These are phyloP conservation scores for Platanista minor DNA, from an alignment of 2,113 vertebrate species.

Conservation along the genomic window DNA sequence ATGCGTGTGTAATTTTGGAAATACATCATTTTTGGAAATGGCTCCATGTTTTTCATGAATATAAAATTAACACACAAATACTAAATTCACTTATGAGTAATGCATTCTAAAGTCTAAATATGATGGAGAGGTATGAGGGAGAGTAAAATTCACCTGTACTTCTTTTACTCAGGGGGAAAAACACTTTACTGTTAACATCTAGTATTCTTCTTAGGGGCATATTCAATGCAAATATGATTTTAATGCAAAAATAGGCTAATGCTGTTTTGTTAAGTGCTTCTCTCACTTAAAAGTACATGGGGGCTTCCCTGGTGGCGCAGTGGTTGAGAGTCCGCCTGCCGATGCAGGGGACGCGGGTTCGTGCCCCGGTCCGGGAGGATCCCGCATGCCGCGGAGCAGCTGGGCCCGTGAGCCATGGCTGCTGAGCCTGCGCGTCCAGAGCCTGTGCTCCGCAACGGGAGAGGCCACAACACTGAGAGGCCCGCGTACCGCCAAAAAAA, in stretches of 20 bases:
- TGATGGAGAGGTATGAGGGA: background rate
- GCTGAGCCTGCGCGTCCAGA: too few relatives aligned
- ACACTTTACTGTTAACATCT: background rate
- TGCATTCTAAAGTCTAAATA: background rate
- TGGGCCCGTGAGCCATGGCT: too few relatives aligned
- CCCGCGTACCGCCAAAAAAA: too few relatives aligned
- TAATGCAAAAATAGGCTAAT: background rate
- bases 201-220: background rate
- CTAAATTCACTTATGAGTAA: background rate
- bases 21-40: background rate
- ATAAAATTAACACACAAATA: constrained; percentile 36
- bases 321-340: too few relatives aligned
- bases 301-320: too few relatives aligned
- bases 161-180: background rate
- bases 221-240: constrained; percentile 35
- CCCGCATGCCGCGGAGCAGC: too few relatives aligned
- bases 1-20: background rate
- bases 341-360: too few relatives aligned
- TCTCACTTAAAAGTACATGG: background rate
- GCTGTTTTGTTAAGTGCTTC: background rate
- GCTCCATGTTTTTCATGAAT: background rate
- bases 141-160: background rate
- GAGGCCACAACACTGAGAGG: too few relatives aligned
- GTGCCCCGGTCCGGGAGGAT: too few relatives aligned
- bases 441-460: too few relatives aligned